Evolutionary conservation across 1,140 invertebrate genomes (phyloP).

Genomic region (Drosophila novamexicana): DNA sequence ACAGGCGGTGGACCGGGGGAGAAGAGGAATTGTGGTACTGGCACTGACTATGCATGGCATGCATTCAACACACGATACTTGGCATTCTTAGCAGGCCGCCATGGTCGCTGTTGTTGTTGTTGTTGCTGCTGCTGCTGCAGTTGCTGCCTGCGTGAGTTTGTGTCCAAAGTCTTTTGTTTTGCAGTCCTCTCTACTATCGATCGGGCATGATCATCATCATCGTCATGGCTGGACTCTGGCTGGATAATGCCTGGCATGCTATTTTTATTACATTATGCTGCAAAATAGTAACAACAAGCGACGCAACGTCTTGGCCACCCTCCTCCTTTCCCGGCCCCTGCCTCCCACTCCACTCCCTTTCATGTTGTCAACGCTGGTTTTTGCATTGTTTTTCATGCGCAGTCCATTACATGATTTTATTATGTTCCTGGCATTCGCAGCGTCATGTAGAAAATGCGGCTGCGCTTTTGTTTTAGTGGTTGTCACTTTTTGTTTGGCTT

Average conservation of each 20-base stretch:
- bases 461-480: slow-evolving; percentile 78
- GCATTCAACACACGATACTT: slow-evolving; percentile 83
- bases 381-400: slow-evolving; percentile 82
- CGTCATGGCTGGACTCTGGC: slow-evolving; percentile 44
- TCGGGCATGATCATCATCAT: slow-evolving; percentile 76
- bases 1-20: background rate
- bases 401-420: slow-evolving; percentile 83
- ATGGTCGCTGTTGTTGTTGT: slow-evolving; percentile 33
- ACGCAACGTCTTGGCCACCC: slow-evolving; percentile 9
- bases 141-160: slow-evolving; percentile 71
- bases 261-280: slow-evolving; percentile 83
- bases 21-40: background rate
- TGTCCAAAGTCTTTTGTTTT: slow-evolving; percentile 82
- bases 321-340: background rate
- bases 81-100: slow-evolving; percentile 74
- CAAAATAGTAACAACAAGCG: slow-evolving; percentile 80
- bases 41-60: slow-evolving; percentile 76
- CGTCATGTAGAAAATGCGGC: slow-evolving; percentile 78
- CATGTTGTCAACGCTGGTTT: slow-evolving; percentile 76
- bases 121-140: background rate
- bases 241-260: slow-evolving; percentile 68
- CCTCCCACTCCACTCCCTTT: background rate
- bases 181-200: slow-evolving; percentile 75
- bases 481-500: slow-evolving; percentile 75
- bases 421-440: slow-evolving; percentile 81